Evolutionary conservation across 2,113 vertebrate genomes (phyloP), one percentile per base, ranked within the genome.

Genomic region (Elephas maximus): DNA sequence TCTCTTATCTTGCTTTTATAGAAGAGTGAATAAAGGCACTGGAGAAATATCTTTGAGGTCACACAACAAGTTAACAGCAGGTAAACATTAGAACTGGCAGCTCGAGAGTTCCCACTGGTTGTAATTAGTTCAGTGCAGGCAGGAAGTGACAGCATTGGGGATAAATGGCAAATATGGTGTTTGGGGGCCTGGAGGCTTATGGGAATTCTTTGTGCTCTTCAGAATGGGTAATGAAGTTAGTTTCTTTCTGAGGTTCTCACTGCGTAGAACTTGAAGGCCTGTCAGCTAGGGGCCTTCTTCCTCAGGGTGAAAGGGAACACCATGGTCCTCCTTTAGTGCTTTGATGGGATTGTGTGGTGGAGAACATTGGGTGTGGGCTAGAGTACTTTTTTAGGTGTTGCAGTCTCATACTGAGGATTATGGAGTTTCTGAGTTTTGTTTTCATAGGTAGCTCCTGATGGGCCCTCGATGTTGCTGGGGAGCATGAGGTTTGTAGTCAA

Each of bases 1-100:
- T 86, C 80, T 62, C 93, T 96, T 97, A 95, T 97, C 96, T 96
- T 93, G 90, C 62, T 95, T 98, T 97, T 90, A 93, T 95, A 92
- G 87, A 41, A 92, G 80, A 97, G 90, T 84, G 93, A 97, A 93
- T 96, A 93, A 76, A 97, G 77, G 84, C 67, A 76, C 88, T 76
- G 28, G 96, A 96, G 94, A 95, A 74, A 18, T 90, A 78, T 86
- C 97, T 95, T 92, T 90, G 95, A 98, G 97, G 97, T 97, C 96
- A 92, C 83, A 94, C 73, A 91, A 51, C 44, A 95, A 90, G 90
- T 94, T 92, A 95, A 84, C 90, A 93, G 90, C 80, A 62, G 95
- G 88, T 95, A 94, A 97, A 94, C 94, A 92, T 82, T 97, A 90
- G 92, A 97, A 93, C 88, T 1, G 12, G 96, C 88, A 95, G 87